Evolutionary conservation across 2,113 vertebrate genomes (phyloP).

Genomic region (Solea senegalensis): DNA sequence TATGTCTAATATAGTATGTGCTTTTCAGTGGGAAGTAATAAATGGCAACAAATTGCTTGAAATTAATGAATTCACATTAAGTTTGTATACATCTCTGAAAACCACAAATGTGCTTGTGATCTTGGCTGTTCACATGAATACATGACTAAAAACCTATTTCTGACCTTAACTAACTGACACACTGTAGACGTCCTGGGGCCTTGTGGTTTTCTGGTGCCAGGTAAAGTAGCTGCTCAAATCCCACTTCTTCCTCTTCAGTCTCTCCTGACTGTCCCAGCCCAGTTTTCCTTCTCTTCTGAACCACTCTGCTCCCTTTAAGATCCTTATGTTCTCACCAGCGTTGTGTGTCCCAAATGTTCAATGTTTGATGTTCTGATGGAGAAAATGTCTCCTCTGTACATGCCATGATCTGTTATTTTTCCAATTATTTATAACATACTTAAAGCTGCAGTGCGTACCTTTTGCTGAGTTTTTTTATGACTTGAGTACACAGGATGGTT

Average conservation of each 20-base stretch:
- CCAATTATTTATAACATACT: too few relatives aligned
- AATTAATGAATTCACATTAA: too few relatives aligned
- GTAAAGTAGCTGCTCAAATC: slow-evolving; percentile 84
- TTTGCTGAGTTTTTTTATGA: neutral
- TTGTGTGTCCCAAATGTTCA: slow-evolving; percentile 12
- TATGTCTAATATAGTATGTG: neutral
- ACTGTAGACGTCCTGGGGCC: slow-evolving; percentile 90
- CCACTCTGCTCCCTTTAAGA: slow-evolving; percentile 29
- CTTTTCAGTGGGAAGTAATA: slow-evolving; percentile 3
- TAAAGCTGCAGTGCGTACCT: too few relatives aligned
- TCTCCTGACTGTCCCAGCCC: slow-evolving; percentile 46
- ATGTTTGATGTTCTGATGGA: slow-evolving; percentile 8
- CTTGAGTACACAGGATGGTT: neutral
- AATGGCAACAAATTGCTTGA: neutral
- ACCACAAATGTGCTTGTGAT: neutral
- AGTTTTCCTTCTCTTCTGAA: slow-evolving; percentile 41
- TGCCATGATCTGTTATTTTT: slow-evolving; percentile 22
- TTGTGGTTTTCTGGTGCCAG: slow-evolving; percentile 93
- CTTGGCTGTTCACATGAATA: slow-evolving; percentile 37
- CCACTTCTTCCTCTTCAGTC: slow-evolving; percentile 67
- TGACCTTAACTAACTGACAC: slow-evolving; percentile 79
- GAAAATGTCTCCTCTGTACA: slow-evolving; percentile 23
- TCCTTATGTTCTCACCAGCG: slow-evolving; percentile 52
- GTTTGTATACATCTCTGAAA: neutral
- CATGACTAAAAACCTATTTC: slow-evolving; percentile 74